These are phyloP conservation scores for Rotaria macrura DNA, from an alignment of 2,888 invertebrate species.

Conservation along the genomic window DNA sequence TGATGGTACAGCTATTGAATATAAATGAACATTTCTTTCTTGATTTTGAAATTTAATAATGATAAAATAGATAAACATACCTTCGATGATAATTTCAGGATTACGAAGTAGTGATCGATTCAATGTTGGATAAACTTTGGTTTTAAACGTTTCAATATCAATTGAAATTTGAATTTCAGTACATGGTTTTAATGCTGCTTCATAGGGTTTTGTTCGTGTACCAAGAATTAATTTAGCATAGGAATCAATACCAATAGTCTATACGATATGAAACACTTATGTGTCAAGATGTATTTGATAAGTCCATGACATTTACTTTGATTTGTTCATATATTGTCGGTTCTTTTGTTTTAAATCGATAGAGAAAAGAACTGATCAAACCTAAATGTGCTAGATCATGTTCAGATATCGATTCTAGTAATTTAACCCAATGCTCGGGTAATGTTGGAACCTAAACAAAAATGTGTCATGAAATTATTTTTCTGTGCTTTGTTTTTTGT, in stretches of 20 bases:
- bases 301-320: too few relatives aligned
- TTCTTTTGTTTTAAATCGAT: neutral
- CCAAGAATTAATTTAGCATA: constrained; percentile 11
- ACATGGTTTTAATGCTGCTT: neutral
- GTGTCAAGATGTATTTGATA: too few relatives aligned
- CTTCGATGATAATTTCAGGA: constrained; percentile 27
- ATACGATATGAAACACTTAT: too few relatives aligned
- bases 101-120: constrained; percentile 28
- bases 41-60: neutral
- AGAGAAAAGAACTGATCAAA: neutral
- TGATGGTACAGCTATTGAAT: neutral
- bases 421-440: neutral
- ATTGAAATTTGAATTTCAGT: neutral
- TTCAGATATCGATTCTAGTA: neutral
- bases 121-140: neutral
- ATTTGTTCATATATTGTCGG: neutral
- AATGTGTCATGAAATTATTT: too few relatives aligned
- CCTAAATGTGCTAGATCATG: constrained; percentile 3
- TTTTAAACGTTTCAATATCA: constrained; percentile 12
- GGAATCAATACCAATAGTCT: neutral
- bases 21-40: neutral
- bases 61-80: neutral
- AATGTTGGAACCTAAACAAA: neutral
- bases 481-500: too few relatives aligned
- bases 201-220: constrained; percentile 12